Conservation (phyloP, 37 sponge, comb jelly and placozoan genomes). For the Lycopodina hypogea region DNA sequence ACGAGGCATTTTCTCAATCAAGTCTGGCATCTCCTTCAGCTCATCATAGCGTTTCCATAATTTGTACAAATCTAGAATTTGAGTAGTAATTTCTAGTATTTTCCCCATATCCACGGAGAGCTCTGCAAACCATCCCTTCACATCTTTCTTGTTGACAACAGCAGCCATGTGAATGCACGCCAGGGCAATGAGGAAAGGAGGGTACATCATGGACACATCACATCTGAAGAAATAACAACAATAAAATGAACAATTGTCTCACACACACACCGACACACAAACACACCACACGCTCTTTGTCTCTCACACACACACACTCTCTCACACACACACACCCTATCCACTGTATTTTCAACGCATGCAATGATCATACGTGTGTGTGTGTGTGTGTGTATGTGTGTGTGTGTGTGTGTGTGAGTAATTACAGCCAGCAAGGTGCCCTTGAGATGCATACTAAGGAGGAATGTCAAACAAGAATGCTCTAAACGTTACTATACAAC, state of each 20-base stretch:
- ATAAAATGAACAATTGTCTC: background rate
- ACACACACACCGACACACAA: too few species aligned
- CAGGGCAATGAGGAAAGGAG: slow-evolving; percentile 93
- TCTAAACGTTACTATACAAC: too few species aligned
- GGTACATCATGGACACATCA: slow-evolving; percentile 85
- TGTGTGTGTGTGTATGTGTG: too few species aligned
- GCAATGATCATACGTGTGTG: too few species aligned
- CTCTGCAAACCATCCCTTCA: slow-evolving; percentile 88
- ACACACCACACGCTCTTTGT: too few species aligned
- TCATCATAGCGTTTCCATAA: slow-evolving; percentile 96
- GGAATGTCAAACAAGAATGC: too few species aligned
- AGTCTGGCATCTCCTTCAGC: slow-evolving; percentile 78
- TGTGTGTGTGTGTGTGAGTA: too few species aligned
- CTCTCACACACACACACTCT: too few species aligned
- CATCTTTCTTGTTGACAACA: slow-evolving; percentile 90
- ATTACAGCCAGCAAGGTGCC: too few species aligned
- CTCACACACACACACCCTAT: too few species aligned
- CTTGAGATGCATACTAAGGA: too few species aligned
- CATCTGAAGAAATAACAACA: slow-evolving; percentile 22
- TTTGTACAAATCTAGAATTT: slow-evolving; percentile 86
- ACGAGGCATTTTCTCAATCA: slow-evolving; percentile 72
- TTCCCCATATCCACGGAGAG: slow-evolving; percentile 84
- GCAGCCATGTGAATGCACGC: slow-evolving; percentile 95
- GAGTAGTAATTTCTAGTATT: slow-evolving; percentile 84
- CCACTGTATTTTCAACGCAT: too few species aligned